Evolutionary conservation across 2,888 invertebrate species (phyloP).

Genomic region (Abrostola tripartita): DNA sequence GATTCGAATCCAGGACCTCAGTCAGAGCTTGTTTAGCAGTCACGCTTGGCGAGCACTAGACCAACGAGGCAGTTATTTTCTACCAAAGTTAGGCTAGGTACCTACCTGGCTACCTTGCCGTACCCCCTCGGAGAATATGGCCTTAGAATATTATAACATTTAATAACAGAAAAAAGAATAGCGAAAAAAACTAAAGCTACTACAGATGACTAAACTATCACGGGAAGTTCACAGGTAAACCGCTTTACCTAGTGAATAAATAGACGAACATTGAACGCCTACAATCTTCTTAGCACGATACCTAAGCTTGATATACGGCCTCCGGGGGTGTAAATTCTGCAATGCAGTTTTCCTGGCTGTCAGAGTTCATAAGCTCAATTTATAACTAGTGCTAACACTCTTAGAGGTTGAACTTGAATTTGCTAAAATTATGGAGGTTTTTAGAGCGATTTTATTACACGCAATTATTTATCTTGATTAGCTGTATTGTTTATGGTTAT

Average conservation of each 20-base stretch:
- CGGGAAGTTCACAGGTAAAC: slow-evolving; percentile 6
- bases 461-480: neutral
- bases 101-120: no score
- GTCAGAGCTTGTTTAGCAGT: no score
- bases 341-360: slow-evolving; percentile 62
- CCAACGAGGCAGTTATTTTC: no score
- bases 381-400: slow-evolving; percentile 26
- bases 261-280: slow-evolving; percentile 36
- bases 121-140: no score
- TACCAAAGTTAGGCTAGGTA: no score
- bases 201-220: neutral
- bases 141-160: no score
- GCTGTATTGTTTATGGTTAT: neutral
- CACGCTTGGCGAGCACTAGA: no score
- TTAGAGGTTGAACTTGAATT: slow-evolving; percentile 8
- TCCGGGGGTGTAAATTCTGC: slow-evolving; percentile 54
- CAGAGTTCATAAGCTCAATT: slow-evolving; percentile 43
- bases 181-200: no score
- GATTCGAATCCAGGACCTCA: no score
- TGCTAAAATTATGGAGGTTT: slow-evolving; percentile 5
- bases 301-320: slow-evolving; percentile 61
- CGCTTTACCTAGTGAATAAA: slow-evolving; percentile 26
- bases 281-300: slow-evolving; percentile 40
- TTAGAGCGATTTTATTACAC: slow-evolving; percentile 1
- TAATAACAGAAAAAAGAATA: no score